Conservation (phyloP, 1,140 invertebrate species). For the Drosophila setifemur region DNA sequence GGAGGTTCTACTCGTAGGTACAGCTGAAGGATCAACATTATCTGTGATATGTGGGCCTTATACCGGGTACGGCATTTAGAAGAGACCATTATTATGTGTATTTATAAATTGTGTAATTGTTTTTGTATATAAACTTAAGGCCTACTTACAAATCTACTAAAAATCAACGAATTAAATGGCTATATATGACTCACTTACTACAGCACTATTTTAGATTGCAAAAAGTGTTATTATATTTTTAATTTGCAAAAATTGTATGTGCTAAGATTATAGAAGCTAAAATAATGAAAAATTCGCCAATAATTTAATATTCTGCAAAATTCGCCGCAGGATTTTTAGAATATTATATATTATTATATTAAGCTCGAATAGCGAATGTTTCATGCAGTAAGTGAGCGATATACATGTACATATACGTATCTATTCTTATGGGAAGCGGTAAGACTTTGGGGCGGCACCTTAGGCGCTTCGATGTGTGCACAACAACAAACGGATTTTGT, state of each 20-base stretch:
- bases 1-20: conserved; percentile 89
- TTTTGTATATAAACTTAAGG: conserved; percentile 68
- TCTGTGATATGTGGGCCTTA: conserved; percentile 73
- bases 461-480: conserved; percentile 58
- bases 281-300: no score
- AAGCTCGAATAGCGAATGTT: no score
- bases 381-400: conserved; percentile 9
- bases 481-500: conserved; percentile 56
- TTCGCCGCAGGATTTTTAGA: not conserved
- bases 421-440: conserved; percentile 58
- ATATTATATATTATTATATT: no score
- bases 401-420: conserved; percentile 26
- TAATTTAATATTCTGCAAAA: not conserved
- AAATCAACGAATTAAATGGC: conserved; percentile 64
- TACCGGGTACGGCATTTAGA: conserved; percentile 54
- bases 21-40: conserved; percentile 11
- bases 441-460: conserved; percentile 33
- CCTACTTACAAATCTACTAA: conserved; percentile 72
- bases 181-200: conserved; percentile 29
- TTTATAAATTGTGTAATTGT: conserved; percentile 37
- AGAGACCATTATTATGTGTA: conserved; percentile 36
- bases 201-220: not conserved
- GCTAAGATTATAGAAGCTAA: not conserved
- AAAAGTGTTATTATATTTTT: not conserved
- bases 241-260: not conserved